phyloP scores from a whole-genome alignment of 2,113 vertebrate species.

The Gymnarchus niloticus region DNA sequence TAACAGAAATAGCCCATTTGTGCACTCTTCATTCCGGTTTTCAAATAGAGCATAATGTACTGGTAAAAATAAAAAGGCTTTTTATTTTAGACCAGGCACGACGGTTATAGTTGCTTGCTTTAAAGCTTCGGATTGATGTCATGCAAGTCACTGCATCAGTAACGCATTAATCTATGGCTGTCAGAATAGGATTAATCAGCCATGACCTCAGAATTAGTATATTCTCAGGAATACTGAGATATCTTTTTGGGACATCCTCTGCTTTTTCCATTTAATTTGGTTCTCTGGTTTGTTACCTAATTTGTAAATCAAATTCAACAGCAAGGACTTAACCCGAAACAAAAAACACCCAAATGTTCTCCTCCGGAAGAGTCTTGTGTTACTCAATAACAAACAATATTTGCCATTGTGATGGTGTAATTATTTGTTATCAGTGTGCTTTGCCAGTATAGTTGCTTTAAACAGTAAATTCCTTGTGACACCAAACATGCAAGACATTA shows the following conservation, averaged over 20 bases:
- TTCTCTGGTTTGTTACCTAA: background rate
- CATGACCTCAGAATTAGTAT: conserved; percentile 13
- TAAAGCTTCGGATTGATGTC: conserved; percentile 13
- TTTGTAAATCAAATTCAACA: background rate
- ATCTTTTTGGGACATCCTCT: background rate
- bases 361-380: background rate
- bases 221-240: background rate
- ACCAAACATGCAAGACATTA: background rate
- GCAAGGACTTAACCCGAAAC: background rate
- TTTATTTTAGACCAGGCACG: conserved; percentile 5
- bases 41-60: background rate
- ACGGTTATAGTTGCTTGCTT: background rate
- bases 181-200: conserved; percentile 17
- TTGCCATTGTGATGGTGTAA: background rate
- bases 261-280: background rate
- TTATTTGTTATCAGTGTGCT: background rate
- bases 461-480: background rate
- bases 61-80: background rate
- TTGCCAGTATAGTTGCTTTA: background rate
- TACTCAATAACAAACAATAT: background rate
- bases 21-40: background rate
- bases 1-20: background rate
- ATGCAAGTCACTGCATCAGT: background rate
- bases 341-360: background rate
- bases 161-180: conserved; percentile 2